Conservation (phyloP, 2,113 vertebrate genomes). For the Megaleporinus macrocephalus region DNA sequence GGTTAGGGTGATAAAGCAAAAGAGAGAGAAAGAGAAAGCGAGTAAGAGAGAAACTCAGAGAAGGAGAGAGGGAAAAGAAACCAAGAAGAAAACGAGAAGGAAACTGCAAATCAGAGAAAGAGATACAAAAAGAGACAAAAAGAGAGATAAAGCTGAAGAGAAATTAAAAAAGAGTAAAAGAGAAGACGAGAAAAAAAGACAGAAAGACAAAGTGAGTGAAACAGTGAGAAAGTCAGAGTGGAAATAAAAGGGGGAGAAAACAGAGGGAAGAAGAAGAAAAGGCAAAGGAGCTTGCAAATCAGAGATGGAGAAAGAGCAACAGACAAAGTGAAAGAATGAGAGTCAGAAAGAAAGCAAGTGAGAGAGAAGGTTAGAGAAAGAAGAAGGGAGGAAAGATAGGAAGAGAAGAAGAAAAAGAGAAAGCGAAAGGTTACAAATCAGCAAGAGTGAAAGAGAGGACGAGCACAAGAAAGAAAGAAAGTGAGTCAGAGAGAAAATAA, state of each 20-base stretch:
- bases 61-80: background rate
- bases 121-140: too few relatives aligned
- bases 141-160: too few relatives aligned
- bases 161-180: too few relatives aligned
- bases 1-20: background rate
- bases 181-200: too few relatives aligned
- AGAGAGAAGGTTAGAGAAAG: background rate
- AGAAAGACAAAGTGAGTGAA: too few relatives aligned
- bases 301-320: background rate
- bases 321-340: background rate
- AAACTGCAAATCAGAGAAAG: background rate
- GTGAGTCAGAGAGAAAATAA: background rate
- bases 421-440: too few relatives aligned
- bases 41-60: background rate
- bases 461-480: background rate
- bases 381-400: too few relatives aligned
- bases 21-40: background rate
- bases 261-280: too few relatives aligned
- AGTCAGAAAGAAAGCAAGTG: background rate
- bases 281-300: background rate
- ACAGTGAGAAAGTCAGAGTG: too few relatives aligned
- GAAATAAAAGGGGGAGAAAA: too few relatives aligned
- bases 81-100: background rate
- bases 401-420: background rate
- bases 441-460: background rate